Evolutionary conservation across 2,888 invertebrate genomes (phyloP), one percentile per base, ranked within the genome.

Genomic region (Drosophila kanekoi): DNA sequence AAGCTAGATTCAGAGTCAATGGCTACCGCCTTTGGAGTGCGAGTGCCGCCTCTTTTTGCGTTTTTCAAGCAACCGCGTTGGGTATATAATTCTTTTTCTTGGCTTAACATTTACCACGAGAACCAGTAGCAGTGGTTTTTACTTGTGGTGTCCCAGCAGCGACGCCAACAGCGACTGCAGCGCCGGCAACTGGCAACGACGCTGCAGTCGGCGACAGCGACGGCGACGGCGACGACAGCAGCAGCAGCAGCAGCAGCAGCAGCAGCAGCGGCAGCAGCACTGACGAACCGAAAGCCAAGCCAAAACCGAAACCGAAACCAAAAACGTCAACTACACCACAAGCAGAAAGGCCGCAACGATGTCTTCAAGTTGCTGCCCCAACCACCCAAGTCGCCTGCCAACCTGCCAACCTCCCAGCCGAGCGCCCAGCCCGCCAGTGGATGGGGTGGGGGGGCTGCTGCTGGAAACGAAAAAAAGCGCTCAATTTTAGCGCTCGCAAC

Each of bases 91-190:
- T 84, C 80, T 87, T 81, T 86, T 84, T 87, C 83, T 89, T 90
- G 88, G 89, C 90, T 90, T 90, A 82, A 83, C 90, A 87, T 85
- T 89, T 89, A 92, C 92, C 92, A 90, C 92, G 91, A 91, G 91
- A 92, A 92, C 92, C 92, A 92, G 92, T 91, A 91, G 91, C 92
- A 92, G 92, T 90, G 92, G 92, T 92, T 92, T 87, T 90, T 90
- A 85, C 89, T 91, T 90, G 89, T 89, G 90, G 90, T 87, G 87
- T 89, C 70, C 79, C 82, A 72, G 74, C 82, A 71, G 79, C 71
- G 57, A 48, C 62, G 66, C 38, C 40, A 56, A 33, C 71, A 59
- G 32, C 57, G 64, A 53, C 59, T 53, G 37, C 35, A 18, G 35
- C 47, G 33, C n/a, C 51, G 32, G 9, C 41, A 23, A 35, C 54